A percentile compares a stretch with the other conserved stretches of the same genome.
Conservation (phyloP, 1,140 invertebrate genomes). For the Rhizoglyphus robini region DNA sequence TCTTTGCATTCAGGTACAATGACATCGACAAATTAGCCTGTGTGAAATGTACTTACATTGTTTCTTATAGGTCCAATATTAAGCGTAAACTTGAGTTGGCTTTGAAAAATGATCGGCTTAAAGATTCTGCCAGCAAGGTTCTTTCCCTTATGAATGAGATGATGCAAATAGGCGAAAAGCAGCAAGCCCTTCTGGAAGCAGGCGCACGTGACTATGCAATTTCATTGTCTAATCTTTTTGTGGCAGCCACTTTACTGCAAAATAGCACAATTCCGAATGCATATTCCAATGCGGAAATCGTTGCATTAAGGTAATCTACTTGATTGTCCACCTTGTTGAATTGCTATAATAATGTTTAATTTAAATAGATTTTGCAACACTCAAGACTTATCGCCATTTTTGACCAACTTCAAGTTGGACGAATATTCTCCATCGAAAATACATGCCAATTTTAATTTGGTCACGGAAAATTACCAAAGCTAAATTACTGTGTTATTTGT, state of each 20-base stretch:
- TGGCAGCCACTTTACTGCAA: constrained; percentile 27
- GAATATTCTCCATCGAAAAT: not conserved
- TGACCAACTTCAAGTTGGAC: not conserved
- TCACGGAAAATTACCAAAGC: not conserved
- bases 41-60: not conserved
- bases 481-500: too few relatives aligned
- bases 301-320: not conserved
- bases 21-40: too few relatives aligned
- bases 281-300: not conserved
- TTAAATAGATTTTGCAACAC: not conserved
- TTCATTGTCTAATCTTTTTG: constrained; percentile 36
- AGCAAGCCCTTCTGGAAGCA: constrained; percentile 29
- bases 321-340: not conserved
- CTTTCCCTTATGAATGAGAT: constrained; percentile 22
- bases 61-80: constrained; percentile 12
- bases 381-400: constrained; percentile 16
- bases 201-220: constrained; percentile 39
- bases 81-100: not conserved
- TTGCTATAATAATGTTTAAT: not conserved
- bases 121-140: constrained; percentile 1
- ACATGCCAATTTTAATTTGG: not conserved
- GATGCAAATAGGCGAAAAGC: constrained; percentile 28
- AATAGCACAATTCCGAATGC: not conserved
- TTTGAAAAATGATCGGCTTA: not conserved
- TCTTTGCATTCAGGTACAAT: constrained; percentile 31